phyloP scores from a whole-genome alignment of 35 echinoderm and acorn worm genomes.

The Holothuria glaberrima region DNA sequence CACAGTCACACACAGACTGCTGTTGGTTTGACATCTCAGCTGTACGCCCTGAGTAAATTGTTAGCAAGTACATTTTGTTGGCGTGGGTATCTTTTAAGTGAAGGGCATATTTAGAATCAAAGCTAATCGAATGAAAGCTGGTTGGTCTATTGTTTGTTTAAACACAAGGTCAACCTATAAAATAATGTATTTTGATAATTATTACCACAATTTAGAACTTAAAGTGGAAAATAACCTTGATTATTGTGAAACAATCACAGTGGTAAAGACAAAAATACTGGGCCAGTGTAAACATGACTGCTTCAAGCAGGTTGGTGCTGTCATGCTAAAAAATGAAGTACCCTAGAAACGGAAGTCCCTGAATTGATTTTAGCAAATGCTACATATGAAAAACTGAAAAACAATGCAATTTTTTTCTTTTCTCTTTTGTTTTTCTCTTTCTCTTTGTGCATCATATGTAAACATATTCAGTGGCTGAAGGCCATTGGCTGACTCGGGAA shows the following conservation, averaged over 20 bases:
- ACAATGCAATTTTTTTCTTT: conserved; percentile 41
- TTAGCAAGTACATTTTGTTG: too few species aligned
- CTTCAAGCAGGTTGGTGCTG: background rate
- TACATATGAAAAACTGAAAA: background rate
- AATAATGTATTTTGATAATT: too few species aligned
- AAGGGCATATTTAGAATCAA: too few species aligned
- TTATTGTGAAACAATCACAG: background rate
- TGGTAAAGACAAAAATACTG: background rate
- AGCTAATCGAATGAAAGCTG: too few species aligned
- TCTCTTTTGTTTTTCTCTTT: conserved; percentile 52
- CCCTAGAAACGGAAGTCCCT: background rate
- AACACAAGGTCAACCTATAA: too few species aligned
- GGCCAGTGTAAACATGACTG: background rate
- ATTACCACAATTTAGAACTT: background rate
- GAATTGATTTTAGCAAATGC: too few species aligned
- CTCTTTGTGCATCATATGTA: conserved; percentile 57
- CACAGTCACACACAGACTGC: too few species aligned
- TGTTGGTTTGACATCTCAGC: too few species aligned
- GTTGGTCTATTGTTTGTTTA: too few species aligned
- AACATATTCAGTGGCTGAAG: conserved; percentile 56
- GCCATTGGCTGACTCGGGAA: conserved; percentile 45
- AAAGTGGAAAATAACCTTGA: background rate
- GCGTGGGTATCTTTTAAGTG: too few species aligned
- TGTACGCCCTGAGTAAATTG: too few species aligned
- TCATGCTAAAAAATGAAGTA: background rate